Percentiles rank a stretch among this genome's conserved stretches.
These are phyloP conservation scores for Melanaphis sacchari DNA, from an alignment of 1,140 invertebrate species.

Conservation along the genomic window DNA sequence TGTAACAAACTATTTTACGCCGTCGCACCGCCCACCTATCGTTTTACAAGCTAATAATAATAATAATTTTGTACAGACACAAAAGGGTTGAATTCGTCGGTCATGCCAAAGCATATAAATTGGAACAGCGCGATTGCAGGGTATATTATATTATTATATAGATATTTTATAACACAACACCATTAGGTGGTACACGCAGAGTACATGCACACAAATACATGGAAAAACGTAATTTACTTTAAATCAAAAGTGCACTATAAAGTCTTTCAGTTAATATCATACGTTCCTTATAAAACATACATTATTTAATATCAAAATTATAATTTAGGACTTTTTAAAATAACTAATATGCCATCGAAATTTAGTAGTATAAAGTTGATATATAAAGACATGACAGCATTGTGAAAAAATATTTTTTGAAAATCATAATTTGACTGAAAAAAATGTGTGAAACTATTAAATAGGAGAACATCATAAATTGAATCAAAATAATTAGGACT, in stretches of 20 bases:
- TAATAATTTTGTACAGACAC: background rate
- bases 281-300: background rate
- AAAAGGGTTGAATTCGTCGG: background rate
- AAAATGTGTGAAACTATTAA: background rate
- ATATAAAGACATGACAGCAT: background rate
- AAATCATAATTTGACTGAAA: background rate
- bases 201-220: no score
- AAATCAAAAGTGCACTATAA: no score
- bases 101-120: background rate
- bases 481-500: background rate
- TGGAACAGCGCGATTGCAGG: background rate
- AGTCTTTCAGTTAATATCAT: no score
- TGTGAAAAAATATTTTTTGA: background rate
- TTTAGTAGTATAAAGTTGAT: background rate
- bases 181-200: background rate
- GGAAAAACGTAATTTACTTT: background rate
- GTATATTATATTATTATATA: background rate
- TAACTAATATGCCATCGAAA: background rate
- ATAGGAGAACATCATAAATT: background rate
- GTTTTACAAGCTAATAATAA: background rate
- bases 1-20: slow-evolving; percentile 17
- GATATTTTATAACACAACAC: background rate
- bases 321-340: background rate
- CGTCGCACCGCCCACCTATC: background rate
- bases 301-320: background rate